A percentile compares a stretch with the other conserved stretches of the same genome.
Evolutionary conservation across 2,888 invertebrate species (phyloP).

Genomic region (Stictocephala bisonia): DNA sequence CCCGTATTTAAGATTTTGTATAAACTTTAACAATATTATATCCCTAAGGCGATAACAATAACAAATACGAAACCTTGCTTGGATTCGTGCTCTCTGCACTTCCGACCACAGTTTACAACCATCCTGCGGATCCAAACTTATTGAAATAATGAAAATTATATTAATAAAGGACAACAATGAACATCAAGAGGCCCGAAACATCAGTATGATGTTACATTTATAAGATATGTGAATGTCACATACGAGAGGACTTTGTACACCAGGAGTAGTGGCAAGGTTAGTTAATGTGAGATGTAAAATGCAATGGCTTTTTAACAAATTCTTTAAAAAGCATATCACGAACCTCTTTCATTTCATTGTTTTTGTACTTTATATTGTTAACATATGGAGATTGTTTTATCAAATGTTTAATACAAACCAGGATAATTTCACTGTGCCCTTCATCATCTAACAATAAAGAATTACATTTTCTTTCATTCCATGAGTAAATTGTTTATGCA

Average conservation of each 20-base stretch:
- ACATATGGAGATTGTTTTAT: too few species aligned
- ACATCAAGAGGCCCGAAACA: conserved; percentile 24
- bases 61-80: conserved; percentile 51
- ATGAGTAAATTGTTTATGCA: too few species aligned
- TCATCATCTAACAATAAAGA: too few species aligned
- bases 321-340: conserved; percentile 11
- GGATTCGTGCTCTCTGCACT: conserved; percentile 38
- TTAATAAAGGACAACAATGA: conserved; percentile 19
- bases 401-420: too few species aligned
- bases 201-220: conserved; percentile 40
- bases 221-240: conserved; percentile 41
- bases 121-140: too few species aligned
- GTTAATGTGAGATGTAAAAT: conserved; percentile 6
- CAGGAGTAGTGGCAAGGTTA: conserved; percentile 21
- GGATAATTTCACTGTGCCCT: too few species aligned
- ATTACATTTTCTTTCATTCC: too few species aligned
- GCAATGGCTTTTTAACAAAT: not conserved
- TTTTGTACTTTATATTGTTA: too few species aligned
- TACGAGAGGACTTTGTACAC: conserved; percentile 37
- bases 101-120: conserved; percentile 1
- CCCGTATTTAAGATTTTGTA: conserved; percentile 50
- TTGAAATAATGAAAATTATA: not conserved
- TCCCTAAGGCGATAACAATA: conserved; percentile 51
- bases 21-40: conserved; percentile 51
- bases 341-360: conserved; percentile 40